Evolutionary conservation across 2,797 vertebrate genomes (phyloP), one percentile per base, ranked within the genome.

Genomic region (Sebastes steindachneri): DNA sequence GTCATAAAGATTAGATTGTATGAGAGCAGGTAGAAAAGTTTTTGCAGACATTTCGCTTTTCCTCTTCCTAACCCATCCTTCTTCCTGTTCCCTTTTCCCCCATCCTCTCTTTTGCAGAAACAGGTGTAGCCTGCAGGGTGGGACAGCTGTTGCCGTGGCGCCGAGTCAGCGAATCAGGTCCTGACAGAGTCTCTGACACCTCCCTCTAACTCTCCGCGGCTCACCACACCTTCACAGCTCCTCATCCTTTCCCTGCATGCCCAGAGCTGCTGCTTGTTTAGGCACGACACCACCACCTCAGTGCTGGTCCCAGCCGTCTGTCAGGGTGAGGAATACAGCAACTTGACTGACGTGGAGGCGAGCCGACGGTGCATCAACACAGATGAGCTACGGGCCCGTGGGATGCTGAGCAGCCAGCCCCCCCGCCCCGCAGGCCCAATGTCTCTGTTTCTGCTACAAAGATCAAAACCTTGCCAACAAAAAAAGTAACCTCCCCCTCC

Each of bases 91-190:
- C 62, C 33, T n/a, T 51, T 8, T 8, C 19, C 23, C 26, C 41
- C 35, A 17, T 48, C 28, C 54, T 78, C 62, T 51, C 29, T 45
- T 7, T 9, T 23, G 25, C 65, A 81, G 33, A 83, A 86, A 83
- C 84, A 92, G 87, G 83, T 91, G 88, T 75, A 87, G 82, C 63
- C 79, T 71, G 84, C 53, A 82, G 80, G 75, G 73, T 64, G 69
- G 77, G 88, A 86, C 91, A 91, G 88, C 88, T 92, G 92, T 76
- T 91, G 73, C 71, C 65, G 7, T 53, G 78, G 77, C 5, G 64
- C 74, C 53, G 28, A 87, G 31, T 89, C 86, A 90, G 85, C 80
- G 1, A 79, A 86, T 87, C 78, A 71, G 68, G 37, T 57, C 62
- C 37, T 3, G 7, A 41, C 9, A 51, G 53, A 54, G 33, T 41